Evolutionary conservation across 2,113 vertebrate species (phyloP).

Genomic region (Silurus meridionalis): DNA sequence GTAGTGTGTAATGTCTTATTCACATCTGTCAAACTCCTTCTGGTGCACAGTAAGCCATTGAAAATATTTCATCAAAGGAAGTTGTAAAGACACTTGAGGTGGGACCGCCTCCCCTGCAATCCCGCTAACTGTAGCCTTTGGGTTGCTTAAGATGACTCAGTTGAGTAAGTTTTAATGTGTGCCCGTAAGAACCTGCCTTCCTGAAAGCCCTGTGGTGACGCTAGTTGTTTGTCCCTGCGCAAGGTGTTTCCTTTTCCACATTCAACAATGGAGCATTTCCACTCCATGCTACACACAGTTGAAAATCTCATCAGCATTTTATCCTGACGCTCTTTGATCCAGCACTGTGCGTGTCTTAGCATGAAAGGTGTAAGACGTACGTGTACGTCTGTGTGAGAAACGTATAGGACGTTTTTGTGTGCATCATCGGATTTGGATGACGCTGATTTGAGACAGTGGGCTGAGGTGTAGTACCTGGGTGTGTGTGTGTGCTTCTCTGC

Average conservation of each 20-base stretch:
- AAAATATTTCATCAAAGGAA: slow-evolving; percentile 32
- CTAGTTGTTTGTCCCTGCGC: slow-evolving; percentile 62
- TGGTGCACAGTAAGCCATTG: neutral
- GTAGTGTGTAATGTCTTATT: slow-evolving; percentile 18
- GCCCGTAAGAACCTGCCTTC: slow-evolving; percentile 49
- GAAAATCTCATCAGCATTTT: slow-evolving; percentile 68
- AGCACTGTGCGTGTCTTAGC: neutral
- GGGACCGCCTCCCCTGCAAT: slow-evolving; percentile 11
- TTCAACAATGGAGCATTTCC: slow-evolving; percentile 76
- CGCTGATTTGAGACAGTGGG: neutral
- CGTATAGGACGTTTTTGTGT: neutral
- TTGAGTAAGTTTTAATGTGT: slow-evolving; percentile 51
- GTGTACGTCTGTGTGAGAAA: slow-evolving; percentile 6
- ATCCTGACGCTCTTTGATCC: slow-evolving; percentile 46
- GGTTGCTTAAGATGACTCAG: slow-evolving; percentile 46
- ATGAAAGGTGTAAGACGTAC: neutral
- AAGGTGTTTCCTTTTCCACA: slow-evolving; percentile 72
- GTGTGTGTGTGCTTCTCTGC: slow-evolving; percentile 2
- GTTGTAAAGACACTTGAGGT: slow-evolving; percentile 12
- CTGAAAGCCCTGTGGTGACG: slow-evolving; percentile 40
- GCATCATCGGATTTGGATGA: neutral
- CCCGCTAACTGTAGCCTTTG: slow-evolving; percentile 10
- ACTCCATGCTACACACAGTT: slow-evolving; percentile 64
- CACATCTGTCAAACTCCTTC: neutral
- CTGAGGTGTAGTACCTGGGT: slow-evolving; percentile 2